Percentiles rank a stretch among this genome's conserved stretches.
These are phyloP conservation scores for Cydia splendana DNA, from an alignment of 1,140 invertebrate species.

Conservation along the genomic window DNA sequence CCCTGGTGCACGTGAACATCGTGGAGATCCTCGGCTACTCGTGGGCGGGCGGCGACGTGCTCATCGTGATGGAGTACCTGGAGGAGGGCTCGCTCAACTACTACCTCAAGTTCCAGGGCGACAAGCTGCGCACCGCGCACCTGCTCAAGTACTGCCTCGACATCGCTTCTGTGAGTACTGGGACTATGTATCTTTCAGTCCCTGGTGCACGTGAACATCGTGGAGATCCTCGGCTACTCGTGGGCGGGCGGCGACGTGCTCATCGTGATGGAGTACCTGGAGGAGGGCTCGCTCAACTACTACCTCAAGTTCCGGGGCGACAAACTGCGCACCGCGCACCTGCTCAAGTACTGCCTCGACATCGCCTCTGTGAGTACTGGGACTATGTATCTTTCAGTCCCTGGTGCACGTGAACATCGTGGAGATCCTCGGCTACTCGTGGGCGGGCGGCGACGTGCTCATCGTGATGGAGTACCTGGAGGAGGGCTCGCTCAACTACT, in stretches of 20 bases:
- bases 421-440: slow-evolving; percentile 89
- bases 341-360: slow-evolving; percentile 89
- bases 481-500: slow-evolving; percentile 89
- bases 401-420: slow-evolving; percentile 93
- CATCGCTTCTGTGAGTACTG: slow-evolving; percentile 84
- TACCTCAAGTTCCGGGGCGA: slow-evolving; percentile 88
- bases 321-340: slow-evolving; percentile 81
- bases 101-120: slow-evolving; percentile 87
- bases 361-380: slow-evolving; percentile 84
- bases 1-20: slow-evolving; percentile 91
- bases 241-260: slow-evolving; percentile 85
- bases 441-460: slow-evolving; percentile 84
- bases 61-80: slow-evolving; percentile 94
- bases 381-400: slow-evolving; percentile 71
- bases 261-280: slow-evolving; percentile 94
- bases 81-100: slow-evolving; percentile 89
- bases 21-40: slow-evolving; percentile 92
- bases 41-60: slow-evolving; percentile 84
- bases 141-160: slow-evolving; percentile 89
- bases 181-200: slow-evolving; percentile 71
- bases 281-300: slow-evolving; percentile 88
- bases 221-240: slow-evolving; percentile 90
- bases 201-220: slow-evolving; percentile 92
- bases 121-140: slow-evolving; percentile 82
- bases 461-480: slow-evolving; percentile 94